These are phyloP conservation scores for Serilophus lunatus DNA, from an alignment of 2,113 vertebrate species.

Conservation along the genomic window DNA sequence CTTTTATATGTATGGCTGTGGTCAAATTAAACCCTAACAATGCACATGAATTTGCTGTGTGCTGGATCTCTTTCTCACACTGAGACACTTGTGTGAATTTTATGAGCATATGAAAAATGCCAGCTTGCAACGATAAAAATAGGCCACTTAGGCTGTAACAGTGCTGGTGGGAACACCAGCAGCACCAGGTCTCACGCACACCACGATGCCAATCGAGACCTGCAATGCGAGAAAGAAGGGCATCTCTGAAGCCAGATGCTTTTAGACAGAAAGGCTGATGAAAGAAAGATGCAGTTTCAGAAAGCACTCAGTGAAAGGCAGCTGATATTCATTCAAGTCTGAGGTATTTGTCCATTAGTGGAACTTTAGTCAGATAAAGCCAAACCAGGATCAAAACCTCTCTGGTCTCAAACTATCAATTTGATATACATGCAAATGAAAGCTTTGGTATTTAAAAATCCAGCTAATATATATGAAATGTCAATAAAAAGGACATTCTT, in stretches of 20 bases:
- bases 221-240: neutral
- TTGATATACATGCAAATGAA: neutral
- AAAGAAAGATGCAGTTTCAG: neutral
- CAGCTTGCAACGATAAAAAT: neutral
- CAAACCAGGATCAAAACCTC: neutral
- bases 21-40: constrained; percentile 15
- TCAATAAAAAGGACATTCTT: neutral
- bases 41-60: neutral
- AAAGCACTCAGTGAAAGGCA: neutral
- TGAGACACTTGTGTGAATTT: constrained; percentile 1
- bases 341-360: neutral
- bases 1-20: neutral
- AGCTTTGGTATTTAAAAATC: neutral
- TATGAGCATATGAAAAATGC: neutral
- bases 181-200: neutral
- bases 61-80: neutral
- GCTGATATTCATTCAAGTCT: neutral
- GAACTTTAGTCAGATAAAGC: neutral
- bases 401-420: neutral
- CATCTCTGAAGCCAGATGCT: neutral
- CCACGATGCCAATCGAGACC: neutral
- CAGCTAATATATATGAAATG: neutral
- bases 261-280: neutral
- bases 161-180: neutral
- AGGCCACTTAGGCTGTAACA: neutral